These are phyloP conservation scores for Drosophila baimaii DNA, from an alignment of 1,140 invertebrate species.

Conservation along the genomic window DNA sequence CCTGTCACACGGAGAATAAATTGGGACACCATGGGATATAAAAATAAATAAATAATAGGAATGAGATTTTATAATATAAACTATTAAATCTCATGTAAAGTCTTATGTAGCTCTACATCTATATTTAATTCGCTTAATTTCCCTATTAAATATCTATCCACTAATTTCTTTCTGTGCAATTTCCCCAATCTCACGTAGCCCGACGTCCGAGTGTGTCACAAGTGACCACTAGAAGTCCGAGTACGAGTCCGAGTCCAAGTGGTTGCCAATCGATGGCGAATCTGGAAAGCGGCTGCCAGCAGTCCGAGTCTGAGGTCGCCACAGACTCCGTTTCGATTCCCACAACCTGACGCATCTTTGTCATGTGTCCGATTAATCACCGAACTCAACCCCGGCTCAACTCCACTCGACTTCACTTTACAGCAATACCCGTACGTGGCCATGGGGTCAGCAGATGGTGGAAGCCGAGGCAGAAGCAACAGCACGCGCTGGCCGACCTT, in stretches of 20 bases:
- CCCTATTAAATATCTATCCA: too few relatives aligned
- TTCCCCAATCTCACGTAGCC: conserved; percentile 55
- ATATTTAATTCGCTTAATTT: too few relatives aligned
- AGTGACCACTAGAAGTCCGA: conserved; percentile 25
- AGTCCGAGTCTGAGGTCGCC: conserved; percentile 41
- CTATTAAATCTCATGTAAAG: too few relatives aligned
- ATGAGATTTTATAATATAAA: too few relatives aligned
- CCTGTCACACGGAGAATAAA: background rate
- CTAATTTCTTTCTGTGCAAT: background rate
- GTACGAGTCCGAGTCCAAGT: conserved; percentile 26
- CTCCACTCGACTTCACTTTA: conserved; percentile 13
- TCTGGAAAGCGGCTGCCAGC: conserved; percentile 48
- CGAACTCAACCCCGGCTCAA: conserved; percentile 9
- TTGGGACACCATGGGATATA: too few relatives aligned
- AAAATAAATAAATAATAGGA: background rate
- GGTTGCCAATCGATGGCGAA: conserved; percentile 39
- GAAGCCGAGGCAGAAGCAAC: conserved; percentile 4
- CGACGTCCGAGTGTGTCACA: conserved; percentile 43
- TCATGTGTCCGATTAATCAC: conserved; percentile 75
- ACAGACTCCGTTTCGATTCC: conserved; percentile 25
- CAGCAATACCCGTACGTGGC: conserved; percentile 7
- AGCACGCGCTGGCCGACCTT: conserved; percentile 68
- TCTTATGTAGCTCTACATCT: too few relatives aligned
- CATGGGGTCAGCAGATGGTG: conserved; percentile 48
- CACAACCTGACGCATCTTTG: conserved; percentile 58